These are phyloP conservation scores for Heliconius eleuchia DNA, from an alignment of 1,140 invertebrate species.

Conservation along the genomic window DNA sequence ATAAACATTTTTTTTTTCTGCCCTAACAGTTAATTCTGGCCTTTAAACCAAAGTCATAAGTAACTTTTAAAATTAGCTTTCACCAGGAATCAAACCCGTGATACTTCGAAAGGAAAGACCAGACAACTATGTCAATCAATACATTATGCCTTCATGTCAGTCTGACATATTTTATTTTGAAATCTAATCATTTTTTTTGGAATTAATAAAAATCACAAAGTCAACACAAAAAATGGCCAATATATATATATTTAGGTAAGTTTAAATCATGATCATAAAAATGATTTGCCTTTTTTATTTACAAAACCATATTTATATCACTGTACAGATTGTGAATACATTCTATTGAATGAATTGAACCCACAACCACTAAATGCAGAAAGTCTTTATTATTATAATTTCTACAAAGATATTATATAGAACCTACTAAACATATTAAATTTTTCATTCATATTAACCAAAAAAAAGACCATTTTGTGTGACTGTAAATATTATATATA, in stretches of 20 bases:
- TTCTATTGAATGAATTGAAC: too few species aligned
- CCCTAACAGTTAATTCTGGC: neutral
- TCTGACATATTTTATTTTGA: neutral
- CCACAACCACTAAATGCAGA: too few species aligned
- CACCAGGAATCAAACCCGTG: neutral
- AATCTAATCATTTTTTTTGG: neutral
- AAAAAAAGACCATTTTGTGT: too few species aligned
- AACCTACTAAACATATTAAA: too few species aligned
- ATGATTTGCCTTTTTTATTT: neutral
- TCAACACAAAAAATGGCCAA: neutral
- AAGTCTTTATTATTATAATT: too few species aligned
- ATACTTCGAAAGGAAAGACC: neutral
- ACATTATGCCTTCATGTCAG: neutral
- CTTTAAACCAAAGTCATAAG: neutral
- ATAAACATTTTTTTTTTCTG: constrained; percentile 36
- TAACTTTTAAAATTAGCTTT: neutral
- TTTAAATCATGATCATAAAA: neutral
- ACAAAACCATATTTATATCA: neutral
- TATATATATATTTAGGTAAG: too few species aligned
- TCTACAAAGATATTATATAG: too few species aligned
- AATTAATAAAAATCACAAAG: constrained; percentile 4
- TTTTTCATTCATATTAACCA: too few species aligned
- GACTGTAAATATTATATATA: too few species aligned
- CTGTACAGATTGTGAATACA: too few species aligned
- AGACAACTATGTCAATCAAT: neutral